Evolutionary conservation across 2,113 vertebrate genomes (phyloP), one percentile per base, ranked within the genome.

Genomic region (Cnemophilus loriae): DNA sequence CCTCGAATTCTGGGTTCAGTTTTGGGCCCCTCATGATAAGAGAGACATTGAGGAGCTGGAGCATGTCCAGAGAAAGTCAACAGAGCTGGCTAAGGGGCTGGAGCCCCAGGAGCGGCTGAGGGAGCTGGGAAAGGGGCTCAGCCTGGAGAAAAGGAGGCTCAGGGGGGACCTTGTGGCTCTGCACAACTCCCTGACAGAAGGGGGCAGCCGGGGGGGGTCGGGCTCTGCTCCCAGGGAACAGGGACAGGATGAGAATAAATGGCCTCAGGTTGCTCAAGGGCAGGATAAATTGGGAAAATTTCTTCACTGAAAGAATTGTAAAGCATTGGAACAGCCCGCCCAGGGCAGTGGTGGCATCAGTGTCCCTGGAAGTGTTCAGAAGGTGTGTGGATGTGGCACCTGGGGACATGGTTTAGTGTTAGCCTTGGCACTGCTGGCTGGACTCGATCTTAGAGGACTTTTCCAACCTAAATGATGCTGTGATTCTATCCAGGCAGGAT

Each of bases 181-280:
- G 41, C 57, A 52, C 47, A 87, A 6, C 6, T 41, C 64, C 60
- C 41, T 79, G 84, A 5, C 56, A 79, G 65, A 56, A 71, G 65
- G 56, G 39, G 19, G 22, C 28, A 79, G 41, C 18, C 0, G 1
- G 22, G 23, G 35, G 35, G 10, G 7, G 16, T 39, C 1, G 0
- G 65, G 75, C 57, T 80, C 7, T 80, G 41, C 57, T 71, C 9
- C 20, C 65, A 80, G 49, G 56, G 57, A 42, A 49, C 67, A 64
- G 65, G 35, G n/a, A 35, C 39, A n/a, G 35, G 22, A 56, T 1
- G 14, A 42, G 17, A 56, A 1, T 0, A 2, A 64, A 64, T 1
- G 6, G 30, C 50, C 42, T 37, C 67, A 71, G 3, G 17, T 10
- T 47, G n/a, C 13, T 12, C 11, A 18, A 44, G 17, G 11, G 12